phyloP scores from a whole-genome alignment of 1,140 invertebrate genomes.

The Batillaria attramentaria region DNA sequence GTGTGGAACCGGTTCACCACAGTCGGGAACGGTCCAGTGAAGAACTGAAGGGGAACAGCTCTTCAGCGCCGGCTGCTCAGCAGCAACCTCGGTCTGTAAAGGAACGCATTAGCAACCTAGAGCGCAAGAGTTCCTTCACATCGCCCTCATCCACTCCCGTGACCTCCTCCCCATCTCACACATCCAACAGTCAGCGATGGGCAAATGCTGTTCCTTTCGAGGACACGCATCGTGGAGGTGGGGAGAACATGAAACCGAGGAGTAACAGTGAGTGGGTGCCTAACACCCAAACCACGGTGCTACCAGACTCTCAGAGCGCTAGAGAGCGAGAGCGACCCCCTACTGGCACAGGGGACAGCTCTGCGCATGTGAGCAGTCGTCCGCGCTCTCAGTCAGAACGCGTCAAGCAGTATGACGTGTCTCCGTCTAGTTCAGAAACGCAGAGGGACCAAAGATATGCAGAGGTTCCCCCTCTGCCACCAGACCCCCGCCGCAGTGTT shows the following conservation, averaged over 20 bases:
- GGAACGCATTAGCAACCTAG: constrained; percentile 14
- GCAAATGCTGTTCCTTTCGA: constrained; percentile 13
- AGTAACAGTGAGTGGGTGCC: background rate
- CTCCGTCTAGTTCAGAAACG: background rate
- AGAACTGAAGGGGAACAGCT: too few relatives aligned
- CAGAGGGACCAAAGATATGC: background rate
- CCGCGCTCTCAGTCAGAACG: constrained; percentile 6
- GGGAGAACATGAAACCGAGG: constrained; percentile 6
- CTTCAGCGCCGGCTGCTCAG: background rate
- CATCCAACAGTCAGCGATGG: constrained; percentile 17
- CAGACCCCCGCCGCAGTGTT: background rate
- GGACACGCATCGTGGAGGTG: constrained; percentile 4
- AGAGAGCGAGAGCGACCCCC: constrained; percentile 11
- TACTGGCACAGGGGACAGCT: background rate
- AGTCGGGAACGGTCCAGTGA: background rate
- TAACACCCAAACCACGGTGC: background rate
- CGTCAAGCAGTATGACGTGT: background rate
- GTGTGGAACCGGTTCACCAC: background rate
- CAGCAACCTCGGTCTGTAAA: constrained; percentile 9
- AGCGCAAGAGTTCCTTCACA: constrained; percentile 20
- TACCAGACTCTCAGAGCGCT: constrained; percentile 1
- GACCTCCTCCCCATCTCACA: constrained; percentile 4
- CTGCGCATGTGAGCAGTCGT: background rate
- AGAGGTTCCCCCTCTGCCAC: constrained; percentile 1
- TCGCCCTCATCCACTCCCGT: constrained; percentile 27